These are phyloP conservation scores for Nettapus auritus DNA, from an alignment of 2,113 vertebrate species.

Conservation along the genomic window DNA sequence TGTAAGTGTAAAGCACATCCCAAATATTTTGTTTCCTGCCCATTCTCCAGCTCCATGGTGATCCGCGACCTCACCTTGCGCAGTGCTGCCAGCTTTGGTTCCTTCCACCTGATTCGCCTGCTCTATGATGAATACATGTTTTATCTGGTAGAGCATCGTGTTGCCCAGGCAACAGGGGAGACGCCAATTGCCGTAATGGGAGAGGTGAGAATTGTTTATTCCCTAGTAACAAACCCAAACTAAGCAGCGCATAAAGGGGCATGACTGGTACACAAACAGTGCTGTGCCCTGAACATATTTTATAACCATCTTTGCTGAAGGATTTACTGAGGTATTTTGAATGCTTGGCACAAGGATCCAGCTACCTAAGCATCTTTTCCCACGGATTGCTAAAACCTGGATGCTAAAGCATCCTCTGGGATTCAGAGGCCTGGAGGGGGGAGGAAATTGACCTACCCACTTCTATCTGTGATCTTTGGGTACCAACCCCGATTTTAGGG, in stretches of 20 bases:
- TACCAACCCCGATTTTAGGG: not conserved
- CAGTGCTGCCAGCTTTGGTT: conserved; percentile 95
- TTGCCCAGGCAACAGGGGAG: conserved; percentile 94
- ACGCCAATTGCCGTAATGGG: conserved; percentile 98
- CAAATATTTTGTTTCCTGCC: not conserved
- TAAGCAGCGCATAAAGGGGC: not conserved
- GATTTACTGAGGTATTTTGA: not conserved
- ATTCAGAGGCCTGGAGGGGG: not conserved
- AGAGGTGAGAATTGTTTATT: conserved; percentile 81
- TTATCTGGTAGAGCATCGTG: conserved; percentile 96
- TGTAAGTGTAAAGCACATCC: not conserved
- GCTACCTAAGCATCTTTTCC: not conserved
- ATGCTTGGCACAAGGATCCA: not conserved
- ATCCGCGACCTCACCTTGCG: conserved; percentile 97
- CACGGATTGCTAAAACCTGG: not conserved
- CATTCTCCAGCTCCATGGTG: conserved; percentile 91
- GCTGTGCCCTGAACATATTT: fast-evolving
- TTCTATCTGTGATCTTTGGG: not conserved
- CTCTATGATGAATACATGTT: conserved; percentile 99
- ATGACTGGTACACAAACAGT: fast-evolving
- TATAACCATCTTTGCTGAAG: not conserved
- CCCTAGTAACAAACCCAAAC: not conserved
- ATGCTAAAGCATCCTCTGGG: not conserved
- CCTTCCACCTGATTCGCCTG: conserved; percentile 97
- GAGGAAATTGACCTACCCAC: not conserved